Evolutionary conservation across 2,797 vertebrate species (phyloP), one percentile per base, ranked within the genome.

Genomic region (Adelosebastes latens): DNA sequence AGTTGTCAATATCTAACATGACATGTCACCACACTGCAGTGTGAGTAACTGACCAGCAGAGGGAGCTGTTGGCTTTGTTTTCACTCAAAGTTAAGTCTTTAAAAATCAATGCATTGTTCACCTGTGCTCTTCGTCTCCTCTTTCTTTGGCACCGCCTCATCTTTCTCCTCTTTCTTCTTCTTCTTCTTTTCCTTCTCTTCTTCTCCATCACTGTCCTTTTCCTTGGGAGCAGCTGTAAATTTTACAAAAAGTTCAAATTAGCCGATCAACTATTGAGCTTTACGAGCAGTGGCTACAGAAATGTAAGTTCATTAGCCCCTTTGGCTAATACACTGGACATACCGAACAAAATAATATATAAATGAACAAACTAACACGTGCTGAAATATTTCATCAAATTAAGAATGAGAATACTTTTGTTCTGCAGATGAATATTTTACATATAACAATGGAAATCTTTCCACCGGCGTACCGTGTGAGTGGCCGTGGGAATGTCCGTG

Each of bases 121-220:
- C 96, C 95, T 79, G 94, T 80, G 80, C 42, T 91, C 52, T 85
- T 84, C 11, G 78, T 79, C 62, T 88, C 88, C 29, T 80, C 87
- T 62, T 86, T 89, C 82, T 93, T 90, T 7, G 58, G 8, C 6
- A 6, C 49, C 14, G 88, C 93, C 66, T 76, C 65, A 0, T 87
- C 84, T 80, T 92, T 90, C 34, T 70, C 46, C 2, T 88, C 77
- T 31, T 27, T 64, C n/a, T 92, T 89, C 77, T 92, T 82, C 53
- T 86, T 42, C 29, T 83, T 79, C 42, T 89, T 81, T 4, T 91
- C 82, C 27, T 93, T 86, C 3, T 95, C 92, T 2, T 95, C 94
- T 53, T 96, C 95, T 25, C 88, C 94, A 49, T 95, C 94, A 2
- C 96, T 96, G 80, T 90, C 87, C 77, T 96, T 97, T 5, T 91